Evolutionary conservation across 1,140 invertebrate genomes (phyloP), one percentile per base, ranked within the genome.

Genomic region (Neocloeon triangulifer): DNA sequence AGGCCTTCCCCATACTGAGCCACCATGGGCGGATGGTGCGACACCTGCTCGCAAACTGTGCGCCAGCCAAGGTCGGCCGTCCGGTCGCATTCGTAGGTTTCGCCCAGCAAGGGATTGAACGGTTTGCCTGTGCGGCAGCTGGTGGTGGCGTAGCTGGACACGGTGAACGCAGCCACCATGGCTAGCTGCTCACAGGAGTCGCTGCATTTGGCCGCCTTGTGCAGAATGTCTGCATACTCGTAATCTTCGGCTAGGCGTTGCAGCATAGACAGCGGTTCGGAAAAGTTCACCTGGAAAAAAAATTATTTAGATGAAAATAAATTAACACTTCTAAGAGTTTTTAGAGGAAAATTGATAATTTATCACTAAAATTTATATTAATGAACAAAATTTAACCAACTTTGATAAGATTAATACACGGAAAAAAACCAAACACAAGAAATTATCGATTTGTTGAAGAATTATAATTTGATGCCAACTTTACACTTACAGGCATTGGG

Each of bases 231-330:
- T 10, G 86, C 72, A 56, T 99, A 99, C 56, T 99, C 95, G 56
- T 89, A 94, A 51, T 98, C 94, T 62, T 99, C 95, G 2, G 82
- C 88, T 33, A 99, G 61, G 42, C 94, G 64, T 59, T 99, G 95
- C 35, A 98, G 60, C 78, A 98, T 95, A 9, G 91, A 97, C 29
- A 99, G 57, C 2, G 95, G 95, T 58, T 99, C 95, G 44, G 84
- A 97, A 57, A 99, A 99, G 62, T 99, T 98, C 9, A 98, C 88
- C 49, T 71, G 43, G 22, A 49, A 43, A 37, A 39, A n/a, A n/a
- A n/a, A n/a, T n/a, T n/a, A n/a, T n/a, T n/a, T n/a, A n/a, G n/a
- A n/a, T n/a, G n/a, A n/a, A n/a, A n/a, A n/a, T n/a, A n/a, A n/a
- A n/a, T n/a, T n/a, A n/a, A n/a, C n/a, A n/a, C n/a, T n/a, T n/a